phyloP scores from a whole-genome alignment of 2,113 vertebrate genomes.

The Melozone crissalis region DNA sequence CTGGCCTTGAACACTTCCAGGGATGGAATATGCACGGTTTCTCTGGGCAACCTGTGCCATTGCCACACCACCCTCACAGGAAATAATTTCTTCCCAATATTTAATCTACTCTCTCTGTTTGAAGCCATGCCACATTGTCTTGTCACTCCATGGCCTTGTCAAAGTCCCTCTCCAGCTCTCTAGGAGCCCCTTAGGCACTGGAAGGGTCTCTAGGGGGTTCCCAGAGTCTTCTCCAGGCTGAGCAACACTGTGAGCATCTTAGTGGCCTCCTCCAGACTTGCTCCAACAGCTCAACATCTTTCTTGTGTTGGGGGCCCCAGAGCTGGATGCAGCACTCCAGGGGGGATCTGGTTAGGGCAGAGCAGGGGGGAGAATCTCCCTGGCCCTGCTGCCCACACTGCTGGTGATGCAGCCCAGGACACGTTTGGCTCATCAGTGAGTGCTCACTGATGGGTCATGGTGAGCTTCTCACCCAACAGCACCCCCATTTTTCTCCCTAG shows the following conservation, averaged over 20 bases:
- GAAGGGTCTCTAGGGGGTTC: not conserved
- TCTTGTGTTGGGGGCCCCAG: not conserved
- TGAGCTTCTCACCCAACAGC: not conserved
- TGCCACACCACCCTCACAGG: not conserved
- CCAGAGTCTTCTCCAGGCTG: not conserved
- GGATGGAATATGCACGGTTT: not conserved
- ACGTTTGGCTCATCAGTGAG: rapidly evolving
- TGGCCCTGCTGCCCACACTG: rapidly evolving
- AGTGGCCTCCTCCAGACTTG: not conserved
- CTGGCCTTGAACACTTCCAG: not conserved
- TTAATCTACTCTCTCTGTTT: not conserved
- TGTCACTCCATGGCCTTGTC: not conserved
- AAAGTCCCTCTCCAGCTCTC: not conserved
- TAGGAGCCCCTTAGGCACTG: not conserved
- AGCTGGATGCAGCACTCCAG: not conserved
- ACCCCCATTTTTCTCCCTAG: not conserved
- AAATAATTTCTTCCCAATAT: not conserved
- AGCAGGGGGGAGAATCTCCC: not conserved
- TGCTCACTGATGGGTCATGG: no score
- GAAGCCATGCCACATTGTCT: not conserved
- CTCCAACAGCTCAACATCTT: not conserved
- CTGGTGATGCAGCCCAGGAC: not conserved
- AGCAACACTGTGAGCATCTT: not conserved
- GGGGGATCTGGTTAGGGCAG: not conserved
- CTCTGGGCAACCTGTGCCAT: not conserved